Evolutionary conservation across 2,113 vertebrate species (phyloP).

Genomic region (Cichladusa arquata): DNA sequence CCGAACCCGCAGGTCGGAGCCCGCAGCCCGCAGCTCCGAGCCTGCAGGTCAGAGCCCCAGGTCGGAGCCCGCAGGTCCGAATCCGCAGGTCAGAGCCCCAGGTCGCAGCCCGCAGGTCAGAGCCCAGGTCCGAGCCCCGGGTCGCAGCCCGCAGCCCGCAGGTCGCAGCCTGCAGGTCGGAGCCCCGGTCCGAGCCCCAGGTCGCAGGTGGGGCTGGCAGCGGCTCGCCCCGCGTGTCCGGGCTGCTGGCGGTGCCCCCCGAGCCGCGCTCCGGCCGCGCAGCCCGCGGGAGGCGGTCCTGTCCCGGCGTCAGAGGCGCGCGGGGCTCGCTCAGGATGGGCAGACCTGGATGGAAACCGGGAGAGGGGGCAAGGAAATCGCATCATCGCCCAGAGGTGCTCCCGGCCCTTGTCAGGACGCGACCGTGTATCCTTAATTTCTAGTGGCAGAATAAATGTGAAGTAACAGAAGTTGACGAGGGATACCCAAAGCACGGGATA

Average conservation of each 20-base stretch:
- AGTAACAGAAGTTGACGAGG: neutral
- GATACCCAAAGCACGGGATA: neutral
- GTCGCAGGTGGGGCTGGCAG: neutral
- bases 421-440: constrained; percentile 12
- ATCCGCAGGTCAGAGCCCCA: no score
- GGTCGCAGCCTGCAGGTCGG: no score
- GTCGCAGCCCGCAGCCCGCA: no score
- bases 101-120: no score
- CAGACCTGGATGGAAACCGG: neutral
- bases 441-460: neutral
- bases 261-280: neutral
- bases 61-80: neutral
- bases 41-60: neutral
- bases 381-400: neutral
- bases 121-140: no score
- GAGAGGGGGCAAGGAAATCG: neutral
- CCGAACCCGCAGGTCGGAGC: neutral
- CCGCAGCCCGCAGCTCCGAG: neutral
- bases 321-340: neutral
- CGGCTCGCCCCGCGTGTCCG: neutral
- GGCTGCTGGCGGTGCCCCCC: no score
- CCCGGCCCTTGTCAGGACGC: neutral
- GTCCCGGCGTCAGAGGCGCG: neutral
- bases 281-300: neutral
- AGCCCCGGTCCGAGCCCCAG: no score